These are phyloP conservation scores for Threskiornis aethiopicus DNA, from an alignment of 2,797 vertebrate genomes.

Conservation along the genomic window DNA sequence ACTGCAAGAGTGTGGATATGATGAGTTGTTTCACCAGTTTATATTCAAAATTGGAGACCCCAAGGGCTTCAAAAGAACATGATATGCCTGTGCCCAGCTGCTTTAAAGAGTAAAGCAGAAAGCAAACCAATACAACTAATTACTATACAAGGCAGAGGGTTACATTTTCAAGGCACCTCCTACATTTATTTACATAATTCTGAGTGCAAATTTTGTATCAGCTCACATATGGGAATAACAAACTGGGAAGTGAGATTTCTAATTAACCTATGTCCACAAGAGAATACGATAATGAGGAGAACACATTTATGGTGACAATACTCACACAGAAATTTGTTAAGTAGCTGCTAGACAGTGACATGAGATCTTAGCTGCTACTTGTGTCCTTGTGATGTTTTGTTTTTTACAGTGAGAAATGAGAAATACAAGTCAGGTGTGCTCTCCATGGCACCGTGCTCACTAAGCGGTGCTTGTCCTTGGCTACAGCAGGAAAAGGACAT, in stretches of 20 bases:
- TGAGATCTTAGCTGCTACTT: neutral
- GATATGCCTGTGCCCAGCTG: neutral
- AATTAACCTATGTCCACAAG: conserved; percentile 44
- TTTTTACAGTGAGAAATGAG: neutral
- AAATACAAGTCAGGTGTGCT: neutral
- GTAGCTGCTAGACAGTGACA: neutral
- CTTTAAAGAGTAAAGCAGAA: neutral
- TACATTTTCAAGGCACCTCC: conserved; percentile 3
- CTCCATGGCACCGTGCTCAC: neutral
- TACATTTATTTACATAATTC: conserved; percentile 39
- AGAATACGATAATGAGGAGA: neutral
- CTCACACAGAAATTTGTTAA: neutral
- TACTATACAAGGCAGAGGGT: neutral
- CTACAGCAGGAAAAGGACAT: neutral
- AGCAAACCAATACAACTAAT: neutral
- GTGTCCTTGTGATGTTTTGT: neutral
- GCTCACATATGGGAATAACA: neutral
- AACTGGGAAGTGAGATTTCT: conserved; percentile 25
- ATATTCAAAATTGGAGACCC: neutral
- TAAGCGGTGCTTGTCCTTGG: neutral
- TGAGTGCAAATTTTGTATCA: conserved; percentile 19
- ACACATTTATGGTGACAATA: neutral
- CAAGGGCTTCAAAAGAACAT: neutral
- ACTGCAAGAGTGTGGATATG: neutral
- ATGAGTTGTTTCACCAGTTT: neutral